Base-by-base conservation (phyloP, 2,113 vertebrate genomes). In the Patagioenas fasciata region DNA sequence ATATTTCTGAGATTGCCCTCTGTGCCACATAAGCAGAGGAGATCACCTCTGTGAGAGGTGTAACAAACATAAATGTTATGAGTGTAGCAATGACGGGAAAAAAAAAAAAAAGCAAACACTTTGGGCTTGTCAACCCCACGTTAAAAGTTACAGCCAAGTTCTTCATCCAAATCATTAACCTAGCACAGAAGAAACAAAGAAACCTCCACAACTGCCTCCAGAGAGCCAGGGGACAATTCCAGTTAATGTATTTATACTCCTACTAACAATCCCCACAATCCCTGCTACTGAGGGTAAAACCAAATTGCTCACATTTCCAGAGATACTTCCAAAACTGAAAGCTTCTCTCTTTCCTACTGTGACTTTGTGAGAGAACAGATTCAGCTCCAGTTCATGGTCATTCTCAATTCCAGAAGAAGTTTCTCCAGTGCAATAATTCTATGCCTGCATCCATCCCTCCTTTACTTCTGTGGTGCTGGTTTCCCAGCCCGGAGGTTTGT, bases 1-100 rank as follows among this genome's bases (percentile, higher is more conserved):
- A 2, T 29, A 29, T 34, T 61, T 65, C 57, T 13, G 19, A 66
- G 75, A 13, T 0, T 13, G 56, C 51, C 56, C 60, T 72, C 34
- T 2, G 34, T 44, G 70, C 58, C 47, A 38, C 16, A 40, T 0
- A 0, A 5, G 44, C 2, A 1, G 47, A 85, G 28, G 11, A 34
- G n/a, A 83, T 38, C 62, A 36, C 23, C 64, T 54, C 0, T 0
- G 36, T 4, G 23, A 81, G 56, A 36, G 83, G 11, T 36, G 23
- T 29, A n/a, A 69, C 50, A 53, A 58, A 64, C 6, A 34, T 14
- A 51, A 44, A 20, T 34, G 17, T 28, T 65, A 15, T 0, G 11
- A 86, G 79, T 15, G 31, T 51, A 70, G 56, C 24, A 50, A 29
- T 38, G 38, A 40, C n/a, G n/a, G n/a, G n/a, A n/a, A n/a, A n/a